Conservation (phyloP, 2,888 invertebrate genomes). For the Folsomia manolachei region DNA sequence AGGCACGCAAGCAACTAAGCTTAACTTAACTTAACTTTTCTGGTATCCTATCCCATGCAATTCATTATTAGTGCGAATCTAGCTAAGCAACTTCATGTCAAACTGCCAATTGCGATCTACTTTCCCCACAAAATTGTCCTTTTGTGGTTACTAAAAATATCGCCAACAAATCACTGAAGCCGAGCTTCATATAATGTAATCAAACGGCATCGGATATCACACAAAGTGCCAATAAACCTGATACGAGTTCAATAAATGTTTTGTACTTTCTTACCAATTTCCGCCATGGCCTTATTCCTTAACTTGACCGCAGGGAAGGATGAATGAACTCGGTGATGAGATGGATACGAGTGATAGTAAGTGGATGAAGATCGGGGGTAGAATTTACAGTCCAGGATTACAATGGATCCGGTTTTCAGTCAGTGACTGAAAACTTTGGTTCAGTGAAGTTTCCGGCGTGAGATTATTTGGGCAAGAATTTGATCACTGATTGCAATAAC, state of each 20-base stretch:
- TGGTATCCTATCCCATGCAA: too few relatives aligned
- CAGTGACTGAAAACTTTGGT: background rate
- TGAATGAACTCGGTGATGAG: conserved; percentile 37
- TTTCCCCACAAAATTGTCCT: background rate
- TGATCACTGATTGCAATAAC: too few relatives aligned
- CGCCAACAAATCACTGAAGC: background rate
- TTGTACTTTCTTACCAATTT: conserved; percentile 34
- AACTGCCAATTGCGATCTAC: too few relatives aligned
- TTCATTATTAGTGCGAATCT: too few relatives aligned
- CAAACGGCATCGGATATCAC: background rate
- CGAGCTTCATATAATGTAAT: background rate
- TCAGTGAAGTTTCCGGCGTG: background rate
- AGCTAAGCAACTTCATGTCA: too few relatives aligned
- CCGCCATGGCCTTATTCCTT: conserved; percentile 42
- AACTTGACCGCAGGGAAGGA: conserved; percentile 38
- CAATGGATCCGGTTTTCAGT: background rate
- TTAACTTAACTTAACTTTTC: background rate
- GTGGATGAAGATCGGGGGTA: conserved; percentile 27
- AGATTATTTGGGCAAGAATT: background rate
- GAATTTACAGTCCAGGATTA: conserved; percentile 12
- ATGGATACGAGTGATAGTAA: conserved; percentile 36
- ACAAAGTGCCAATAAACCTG: background rate
- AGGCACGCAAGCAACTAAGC: background rate
- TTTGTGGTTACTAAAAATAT: background rate
- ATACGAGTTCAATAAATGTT: background rate